These are phyloP conservation scores for Osmerus eperlanus DNA, from an alignment of 2,113 vertebrate species.

Conservation along the genomic window DNA sequence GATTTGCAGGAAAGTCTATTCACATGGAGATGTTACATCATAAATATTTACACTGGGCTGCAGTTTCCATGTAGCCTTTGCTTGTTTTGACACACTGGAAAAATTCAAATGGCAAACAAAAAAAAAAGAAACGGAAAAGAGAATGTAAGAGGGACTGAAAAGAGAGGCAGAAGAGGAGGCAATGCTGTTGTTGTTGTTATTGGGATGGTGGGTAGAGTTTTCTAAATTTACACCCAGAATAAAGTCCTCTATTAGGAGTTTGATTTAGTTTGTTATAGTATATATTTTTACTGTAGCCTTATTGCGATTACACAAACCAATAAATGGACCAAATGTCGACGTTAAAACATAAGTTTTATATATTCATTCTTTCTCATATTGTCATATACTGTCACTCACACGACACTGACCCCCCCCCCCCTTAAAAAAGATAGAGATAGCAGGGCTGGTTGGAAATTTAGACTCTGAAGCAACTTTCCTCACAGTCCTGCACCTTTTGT, in stretches of 20 bases:
- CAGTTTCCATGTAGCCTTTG: constrained; percentile 79
- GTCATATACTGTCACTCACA: too few relatives aligned
- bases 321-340: constrained; percentile 24
- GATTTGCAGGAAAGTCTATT: constrained; percentile 81
- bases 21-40: constrained; percentile 89
- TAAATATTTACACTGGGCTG: constrained; percentile 97
- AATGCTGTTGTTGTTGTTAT: constrained; percentile 17
- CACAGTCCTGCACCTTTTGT: too few relatives aligned
- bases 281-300: too few relatives aligned
- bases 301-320: constrained; percentile 23
- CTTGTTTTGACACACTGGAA: constrained; percentile 77
- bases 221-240: constrained; percentile 8
- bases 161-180: constrained; percentile 38
- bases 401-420: too few relatives aligned
- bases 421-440: too few relatives aligned
- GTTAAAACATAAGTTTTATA: constrained; percentile 39
- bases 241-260: too few relatives aligned
- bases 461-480: too few relatives aligned
- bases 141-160: constrained; percentile 1
- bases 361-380: constrained; percentile 6
- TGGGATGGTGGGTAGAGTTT: constrained; percentile 35
- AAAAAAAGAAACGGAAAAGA: constrained; percentile 31
- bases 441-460: too few relatives aligned
- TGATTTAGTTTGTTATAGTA: too few relatives aligned
- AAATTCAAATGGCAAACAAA: constrained; percentile 65